Evolutionary conservation across 2,113 vertebrate species (phyloP).

Genomic region (Lampris incognitus): DNA sequence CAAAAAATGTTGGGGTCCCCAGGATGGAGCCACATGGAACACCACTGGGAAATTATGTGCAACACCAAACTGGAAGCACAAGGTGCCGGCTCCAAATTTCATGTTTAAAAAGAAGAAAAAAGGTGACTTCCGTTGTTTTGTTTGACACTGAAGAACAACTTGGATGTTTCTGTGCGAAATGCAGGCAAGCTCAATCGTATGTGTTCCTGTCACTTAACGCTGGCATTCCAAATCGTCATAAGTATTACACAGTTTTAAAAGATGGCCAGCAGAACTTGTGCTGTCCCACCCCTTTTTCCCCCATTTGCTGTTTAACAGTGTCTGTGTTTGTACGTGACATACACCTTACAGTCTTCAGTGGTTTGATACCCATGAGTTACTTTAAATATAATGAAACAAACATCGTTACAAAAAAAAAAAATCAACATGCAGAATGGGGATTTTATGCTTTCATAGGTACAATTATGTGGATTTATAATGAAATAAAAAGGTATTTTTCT

Average conservation of each 20-base stretch:
- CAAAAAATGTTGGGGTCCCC: constrained; percentile 12
- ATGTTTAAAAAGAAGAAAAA: constrained; percentile 23
- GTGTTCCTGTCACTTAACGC: constrained; percentile 16
- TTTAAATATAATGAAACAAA: constrained; percentile 68
- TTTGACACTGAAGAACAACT: constrained; percentile 1
- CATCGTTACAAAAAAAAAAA: constrained; percentile 47
- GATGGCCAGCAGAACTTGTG: constrained; percentile 55
- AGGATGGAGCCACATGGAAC: constrained; percentile 45
- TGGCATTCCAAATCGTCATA: constrained; percentile 24
- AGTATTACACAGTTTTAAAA: constrained; percentile 50
- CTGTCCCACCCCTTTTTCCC: constrained; percentile 13
- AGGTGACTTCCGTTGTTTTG: constrained; percentile 1
- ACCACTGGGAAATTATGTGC: not conserved
- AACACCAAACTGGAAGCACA: constrained; percentile 15
- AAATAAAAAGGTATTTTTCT: constrained; percentile 81
- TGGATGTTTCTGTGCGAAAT: not conserved
- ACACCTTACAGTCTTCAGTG: constrained; percentile 67
- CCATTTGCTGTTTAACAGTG: constrained; percentile 69
- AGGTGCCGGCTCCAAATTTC: not conserved
- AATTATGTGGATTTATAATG: constrained; percentile 78
- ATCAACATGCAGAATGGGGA: constrained; percentile 47
- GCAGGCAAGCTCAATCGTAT: constrained; percentile 6
- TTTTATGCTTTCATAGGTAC: constrained; percentile 79
- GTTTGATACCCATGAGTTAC: constrained; percentile 74
- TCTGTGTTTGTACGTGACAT: constrained; percentile 78